Evolutionary conservation across 2,888 invertebrate genomes (phyloP), one percentile per base, ranked within the genome.

Genomic region (Ophion ventricosus): DNA sequence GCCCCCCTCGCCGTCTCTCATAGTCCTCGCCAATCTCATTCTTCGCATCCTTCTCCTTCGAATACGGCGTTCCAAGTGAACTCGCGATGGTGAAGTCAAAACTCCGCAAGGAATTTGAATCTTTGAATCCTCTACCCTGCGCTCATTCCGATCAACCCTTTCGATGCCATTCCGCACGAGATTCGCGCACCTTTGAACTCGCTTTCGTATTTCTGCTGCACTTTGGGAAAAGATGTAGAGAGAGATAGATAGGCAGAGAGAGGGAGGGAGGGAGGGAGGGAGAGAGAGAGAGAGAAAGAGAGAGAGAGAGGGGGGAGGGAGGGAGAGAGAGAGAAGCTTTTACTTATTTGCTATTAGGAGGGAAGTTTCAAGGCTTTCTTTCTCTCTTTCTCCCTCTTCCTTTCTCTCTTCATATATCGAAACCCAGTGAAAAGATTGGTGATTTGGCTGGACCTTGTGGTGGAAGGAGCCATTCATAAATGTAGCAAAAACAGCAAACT

Each of bases 11-110:
- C 61, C 20, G 11, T 14, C 69, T 40, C 63, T 69, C 25, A 43
- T 26, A 69, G 40, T 25, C 14, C 40, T 11, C 17, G 40, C 69
- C 77, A 43, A 20, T 23, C 66, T 78, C 75, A 23, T 56, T 43
- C 72, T 56, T 76, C 63, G 54, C 54, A 64, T 69, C 35, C 66
- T 66, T 57, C 59, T 66, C 75, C 43, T 66, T 49, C 79, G 75
- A 83, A 80, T 80, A 72, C 72, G 79, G 64, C 57, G 64, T 83
- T 83, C 79, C 64, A 23, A 70, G 70, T 66, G 75, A 73, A 63
- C 64, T 74, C 70, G 79, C 10, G 54, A 78, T 61, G 26, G 54
- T 43, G 26, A 40, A 29, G 63, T 70, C 83, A 43, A 80, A 11
- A 61, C 35, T 76, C 40, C 57, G 35, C 57, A 63, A 25, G 63